A percentile compares a stretch with the other conserved stretches of the same genome.
These are phyloP conservation scores for Melanotaenia parkinsoni DNA, from an alignment of 2,797 vertebrate genomes.

Conservation along the genomic window DNA sequence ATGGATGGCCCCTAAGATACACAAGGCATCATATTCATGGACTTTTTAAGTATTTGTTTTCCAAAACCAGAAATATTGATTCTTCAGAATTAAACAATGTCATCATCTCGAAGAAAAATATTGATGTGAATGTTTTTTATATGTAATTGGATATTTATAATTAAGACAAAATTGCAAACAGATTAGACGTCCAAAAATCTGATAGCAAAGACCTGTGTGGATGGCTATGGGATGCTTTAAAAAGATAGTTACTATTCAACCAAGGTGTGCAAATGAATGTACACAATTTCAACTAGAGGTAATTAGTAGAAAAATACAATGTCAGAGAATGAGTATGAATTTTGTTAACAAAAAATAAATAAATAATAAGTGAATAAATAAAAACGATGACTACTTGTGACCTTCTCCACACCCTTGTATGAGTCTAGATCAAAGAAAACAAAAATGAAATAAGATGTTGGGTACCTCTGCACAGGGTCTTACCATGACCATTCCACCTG, in stretches of 20 bases:
- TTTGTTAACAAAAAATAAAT: not conserved
- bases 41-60: not conserved
- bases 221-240: not conserved
- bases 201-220: not conserved
- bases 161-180: not conserved
- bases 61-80: no score
- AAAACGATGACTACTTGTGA: constrained; percentile 1
- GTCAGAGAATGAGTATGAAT: not conserved
- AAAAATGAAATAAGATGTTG: constrained; percentile 43
- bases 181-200: no score
- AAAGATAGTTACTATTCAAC: not conserved
- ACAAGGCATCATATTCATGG: not conserved
- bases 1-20: not conserved
- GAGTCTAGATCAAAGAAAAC: constrained; percentile 19
- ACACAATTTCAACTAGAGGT: not conserved
- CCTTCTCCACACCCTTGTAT: constrained; percentile 43
- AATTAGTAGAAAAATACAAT: not conserved
- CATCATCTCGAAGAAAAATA: not conserved
- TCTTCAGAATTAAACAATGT: no score
- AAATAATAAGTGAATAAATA: not conserved
- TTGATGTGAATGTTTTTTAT: not conserved
- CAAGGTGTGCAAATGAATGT: not conserved
- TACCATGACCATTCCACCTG: constrained; percentile 99
- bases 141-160: not conserved
- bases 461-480: constrained; percentile 79